Percentiles rank a stretch among this genome's conserved stretches.
Conservation (phyloP, 2,113 vertebrate species). For the Dicaeum eximium region DNA sequence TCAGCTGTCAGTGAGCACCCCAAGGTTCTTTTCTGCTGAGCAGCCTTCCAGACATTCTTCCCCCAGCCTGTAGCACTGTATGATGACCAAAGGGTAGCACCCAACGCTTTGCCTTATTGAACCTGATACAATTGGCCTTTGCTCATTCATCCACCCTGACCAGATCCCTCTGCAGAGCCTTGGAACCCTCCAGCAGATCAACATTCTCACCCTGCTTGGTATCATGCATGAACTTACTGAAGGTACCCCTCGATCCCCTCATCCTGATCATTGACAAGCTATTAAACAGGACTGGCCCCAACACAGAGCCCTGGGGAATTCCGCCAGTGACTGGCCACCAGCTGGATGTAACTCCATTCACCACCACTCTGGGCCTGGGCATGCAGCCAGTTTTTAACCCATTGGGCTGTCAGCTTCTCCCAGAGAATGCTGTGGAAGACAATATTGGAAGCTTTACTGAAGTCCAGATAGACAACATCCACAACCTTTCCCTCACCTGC, state of each 20-base stretch:
- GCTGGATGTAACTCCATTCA: background rate
- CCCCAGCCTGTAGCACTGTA: background rate
- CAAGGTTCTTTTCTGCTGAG: background rate
- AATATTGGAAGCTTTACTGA: background rate
- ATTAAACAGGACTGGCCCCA: background rate
- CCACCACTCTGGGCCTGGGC: background rate
- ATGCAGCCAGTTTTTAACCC: background rate
- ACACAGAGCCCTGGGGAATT: background rate
- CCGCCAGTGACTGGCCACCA: no score
- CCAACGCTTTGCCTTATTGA: background rate
- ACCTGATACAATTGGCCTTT: background rate
- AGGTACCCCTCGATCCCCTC: background rate
- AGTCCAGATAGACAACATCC: background rate
- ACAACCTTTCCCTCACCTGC: background rate
- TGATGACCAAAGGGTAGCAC: background rate
- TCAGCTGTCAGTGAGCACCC: background rate
- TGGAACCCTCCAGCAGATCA: background rate
- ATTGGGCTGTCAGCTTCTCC: background rate
- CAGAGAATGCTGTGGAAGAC: background rate
- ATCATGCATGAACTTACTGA: background rate
- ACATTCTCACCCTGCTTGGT: background rate
- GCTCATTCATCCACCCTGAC: background rate
- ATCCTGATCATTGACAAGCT: accelerated
- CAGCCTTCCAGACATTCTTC: background rate
- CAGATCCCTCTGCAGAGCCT: background rate